Percentiles rank a stretch among this genome's conserved stretches.
phyloP scores from a whole-genome alignment of 2,113 vertebrate genomes.

The Psammodynastes pulverulentus region DNA sequence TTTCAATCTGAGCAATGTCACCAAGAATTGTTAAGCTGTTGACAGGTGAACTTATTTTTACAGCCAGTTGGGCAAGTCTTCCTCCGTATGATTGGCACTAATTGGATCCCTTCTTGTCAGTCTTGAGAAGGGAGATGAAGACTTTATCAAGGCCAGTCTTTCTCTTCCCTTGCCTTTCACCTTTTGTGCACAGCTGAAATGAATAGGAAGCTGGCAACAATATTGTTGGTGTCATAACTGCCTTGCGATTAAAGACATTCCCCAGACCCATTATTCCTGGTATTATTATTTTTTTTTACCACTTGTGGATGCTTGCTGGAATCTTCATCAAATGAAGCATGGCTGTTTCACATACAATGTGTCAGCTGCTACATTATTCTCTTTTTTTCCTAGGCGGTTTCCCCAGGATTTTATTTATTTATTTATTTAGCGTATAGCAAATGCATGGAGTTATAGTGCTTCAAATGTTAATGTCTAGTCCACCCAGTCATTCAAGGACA shows the following conservation, averaged over 20 bases:
- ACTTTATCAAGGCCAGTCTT: neutral
- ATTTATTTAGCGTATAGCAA: too few relatives aligned
- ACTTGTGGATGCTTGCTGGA: neutral
- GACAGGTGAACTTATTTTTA: slow-evolving; percentile 10
- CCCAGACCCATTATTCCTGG: neutral
- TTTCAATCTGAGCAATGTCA: neutral
- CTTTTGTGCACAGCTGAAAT: neutral
- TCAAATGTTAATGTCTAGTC: too few relatives aligned
- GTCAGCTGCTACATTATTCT: neutral
- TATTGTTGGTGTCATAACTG: neutral
- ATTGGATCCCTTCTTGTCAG: slow-evolving; percentile 17
- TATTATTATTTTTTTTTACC: neutral
- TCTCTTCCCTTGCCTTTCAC: neutral
- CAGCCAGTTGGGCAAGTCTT: slow-evolving; percentile 1
- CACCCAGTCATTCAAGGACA: too few relatives aligned
- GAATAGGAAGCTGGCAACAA: neutral
- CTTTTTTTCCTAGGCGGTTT: neutral
- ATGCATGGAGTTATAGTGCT: too few relatives aligned
- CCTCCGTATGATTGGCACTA: slow-evolving; percentile 15
- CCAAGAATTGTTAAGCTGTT: neutral
- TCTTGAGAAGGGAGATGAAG: slow-evolving; percentile 14
- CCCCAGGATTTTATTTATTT: neutral
- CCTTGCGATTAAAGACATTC: neutral
- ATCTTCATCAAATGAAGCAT: neutral
- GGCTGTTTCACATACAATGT: neutral